These are phyloP conservation scores for Bimastos eiseni DNA, from an alignment of 2,888 invertebrate species.

Conservation along the genomic window DNA sequence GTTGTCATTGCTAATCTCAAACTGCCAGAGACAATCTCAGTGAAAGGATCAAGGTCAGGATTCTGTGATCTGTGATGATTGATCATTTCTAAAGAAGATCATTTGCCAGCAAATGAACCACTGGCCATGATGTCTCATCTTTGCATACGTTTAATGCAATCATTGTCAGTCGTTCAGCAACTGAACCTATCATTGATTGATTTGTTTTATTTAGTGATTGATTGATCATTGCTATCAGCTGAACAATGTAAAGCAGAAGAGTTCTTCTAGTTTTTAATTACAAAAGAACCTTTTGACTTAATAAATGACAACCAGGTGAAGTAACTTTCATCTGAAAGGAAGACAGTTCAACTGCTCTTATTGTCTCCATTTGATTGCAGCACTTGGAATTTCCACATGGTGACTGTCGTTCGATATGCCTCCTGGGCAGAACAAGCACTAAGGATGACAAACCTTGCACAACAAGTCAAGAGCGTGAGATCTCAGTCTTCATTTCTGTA, in stretches of 20 bases:
- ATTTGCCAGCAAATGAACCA: neutral
- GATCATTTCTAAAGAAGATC: neutral
- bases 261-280: neutral
- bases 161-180: neutral
- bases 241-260: neutral
- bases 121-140: neutral
- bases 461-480: conserved; percentile 18
- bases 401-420: conserved; percentile 50
- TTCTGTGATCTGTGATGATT: neutral
- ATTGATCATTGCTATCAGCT: too few species aligned
- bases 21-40: neutral
- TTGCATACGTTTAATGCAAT: neutral
- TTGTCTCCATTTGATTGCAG: too few species aligned
- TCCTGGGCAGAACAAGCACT: conserved; percentile 18
- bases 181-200: neutral
- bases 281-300: neutral
- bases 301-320: too few species aligned
- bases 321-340: too few species aligned
- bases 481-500: neutral
- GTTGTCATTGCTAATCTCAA: conserved; percentile 4
- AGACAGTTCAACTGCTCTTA: too few species aligned
- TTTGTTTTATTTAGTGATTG: too few species aligned
- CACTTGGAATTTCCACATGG: conserved; percentile 33
- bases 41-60: neutral
- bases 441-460: neutral